Conservation (phyloP, 2,797 vertebrate species). For the Carcharodon carcharias region DNA sequence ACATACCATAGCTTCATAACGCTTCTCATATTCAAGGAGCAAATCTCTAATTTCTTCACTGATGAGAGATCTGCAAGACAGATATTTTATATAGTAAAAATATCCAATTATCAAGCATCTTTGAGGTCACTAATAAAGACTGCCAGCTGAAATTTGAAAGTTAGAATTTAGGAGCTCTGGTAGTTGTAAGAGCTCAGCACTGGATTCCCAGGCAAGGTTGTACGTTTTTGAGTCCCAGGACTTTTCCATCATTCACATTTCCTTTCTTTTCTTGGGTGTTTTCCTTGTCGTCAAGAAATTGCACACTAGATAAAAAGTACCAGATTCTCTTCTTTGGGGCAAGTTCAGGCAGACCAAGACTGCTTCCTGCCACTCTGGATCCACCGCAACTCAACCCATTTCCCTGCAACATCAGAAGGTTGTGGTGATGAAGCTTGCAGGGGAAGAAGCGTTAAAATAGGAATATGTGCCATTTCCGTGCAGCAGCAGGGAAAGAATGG, state of each 20-base stretch:
- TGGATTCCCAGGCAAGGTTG: not conserved
- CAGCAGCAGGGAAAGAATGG: not conserved
- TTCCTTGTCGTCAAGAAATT: not conserved
- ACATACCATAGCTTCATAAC: constrained; percentile 27
- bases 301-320: not conserved
- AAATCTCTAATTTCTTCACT: constrained; percentile 31
- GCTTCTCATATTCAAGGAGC: constrained; percentile 21
- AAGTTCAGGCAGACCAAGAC: not conserved
- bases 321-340: not conserved
- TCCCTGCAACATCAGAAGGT: not conserved
- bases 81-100: not conserved
- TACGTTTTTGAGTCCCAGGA: not conserved
- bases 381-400: not conserved
- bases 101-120: not conserved
- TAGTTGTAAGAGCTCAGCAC: not conserved
- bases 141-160: not conserved
- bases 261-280: not conserved
- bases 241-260: not conserved
- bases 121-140: not conserved
- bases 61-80: constrained; percentile 11
- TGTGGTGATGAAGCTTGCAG: not conserved
- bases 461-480: not conserved
- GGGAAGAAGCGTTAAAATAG: not conserved
- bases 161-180: not conserved
- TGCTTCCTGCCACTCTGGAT: not conserved